A percentile compares a stretch with the other conserved stretches of the same genome.
Conservation (phyloP, 2,113 vertebrate genomes). For the Marmota flaviventris region DNA sequence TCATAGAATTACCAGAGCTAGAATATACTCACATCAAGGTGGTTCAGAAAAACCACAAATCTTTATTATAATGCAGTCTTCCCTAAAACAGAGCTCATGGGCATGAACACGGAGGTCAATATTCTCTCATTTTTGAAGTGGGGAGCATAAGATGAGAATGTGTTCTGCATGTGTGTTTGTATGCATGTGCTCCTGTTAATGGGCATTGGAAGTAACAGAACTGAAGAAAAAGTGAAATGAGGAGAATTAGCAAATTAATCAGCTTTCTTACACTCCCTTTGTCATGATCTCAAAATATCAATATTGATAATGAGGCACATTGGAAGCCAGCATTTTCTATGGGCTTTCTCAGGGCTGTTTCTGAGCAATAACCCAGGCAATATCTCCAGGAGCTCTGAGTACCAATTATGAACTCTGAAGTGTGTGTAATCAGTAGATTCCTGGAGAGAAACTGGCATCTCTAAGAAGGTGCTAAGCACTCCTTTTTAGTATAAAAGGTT, state of each 20-base stretch:
- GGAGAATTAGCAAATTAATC: slow-evolving; percentile 2
- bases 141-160: neutral
- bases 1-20: neutral
- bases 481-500: slow-evolving; percentile 49
- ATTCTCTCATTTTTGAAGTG: neutral
- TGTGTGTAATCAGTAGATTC: slow-evolving; percentile 43
- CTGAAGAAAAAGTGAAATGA: neutral
- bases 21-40: neutral
- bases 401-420: slow-evolving; percentile 36
- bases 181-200: neutral
- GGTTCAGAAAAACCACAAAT: neutral
- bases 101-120: neutral
- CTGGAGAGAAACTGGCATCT: slow-evolving; percentile 58
- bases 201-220: neutral
- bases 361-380: neutral
- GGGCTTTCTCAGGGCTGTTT: neutral
- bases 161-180: neutral
- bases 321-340: neutral
- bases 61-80: neutral
- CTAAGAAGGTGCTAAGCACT: slow-evolving; percentile 3
- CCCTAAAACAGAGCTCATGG: neutral
- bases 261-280: neutral
- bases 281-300: neutral
- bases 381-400: neutral
- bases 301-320: neutral